Evolutionary conservation across 2,888 invertebrate species (phyloP).

Genomic region (Phlogophora meticulosa): DNA sequence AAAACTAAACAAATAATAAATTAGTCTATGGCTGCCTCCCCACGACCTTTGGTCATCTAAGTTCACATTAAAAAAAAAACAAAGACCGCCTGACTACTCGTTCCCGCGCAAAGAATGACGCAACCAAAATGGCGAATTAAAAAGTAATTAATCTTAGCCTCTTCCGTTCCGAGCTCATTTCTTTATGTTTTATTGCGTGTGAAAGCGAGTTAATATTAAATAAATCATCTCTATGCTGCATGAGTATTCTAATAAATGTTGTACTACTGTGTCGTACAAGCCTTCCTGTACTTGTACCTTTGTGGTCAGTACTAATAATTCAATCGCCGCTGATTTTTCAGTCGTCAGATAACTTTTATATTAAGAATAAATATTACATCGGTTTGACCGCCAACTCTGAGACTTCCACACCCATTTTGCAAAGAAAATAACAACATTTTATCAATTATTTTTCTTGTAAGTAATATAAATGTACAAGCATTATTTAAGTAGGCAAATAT

Average conservation of each 20-base stretch:
- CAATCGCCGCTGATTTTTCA: too few relatives aligned
- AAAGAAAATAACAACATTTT: too few relatives aligned
- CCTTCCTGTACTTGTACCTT: background rate
- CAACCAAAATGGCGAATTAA: constrained; percentile 87
- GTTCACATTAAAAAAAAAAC: constrained; percentile 47
- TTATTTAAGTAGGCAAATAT: too few relatives aligned
- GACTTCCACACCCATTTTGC: too few relatives aligned
- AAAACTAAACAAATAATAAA: constrained; percentile 7
- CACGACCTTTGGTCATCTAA: constrained; percentile 54
- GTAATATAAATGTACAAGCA: too few relatives aligned
- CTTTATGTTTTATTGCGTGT: constrained; percentile 83
- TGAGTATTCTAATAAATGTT: constrained; percentile 29
- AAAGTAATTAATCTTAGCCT: constrained; percentile 85
- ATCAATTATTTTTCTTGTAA: too few relatives aligned
- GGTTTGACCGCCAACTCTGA: too few relatives aligned
- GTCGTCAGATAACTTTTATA: too few relatives aligned
- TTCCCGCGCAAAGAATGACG: constrained; percentile 71
- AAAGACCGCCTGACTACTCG: constrained; percentile 35
- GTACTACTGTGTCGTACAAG: background rate
- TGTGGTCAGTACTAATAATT: too few relatives aligned
- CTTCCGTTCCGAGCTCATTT: constrained; percentile 74
- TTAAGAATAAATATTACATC: too few relatives aligned
- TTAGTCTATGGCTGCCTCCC: constrained; percentile 14
- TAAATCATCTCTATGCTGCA: constrained; percentile 72
- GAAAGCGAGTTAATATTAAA: constrained; percentile 81